These are phyloP conservation scores for Turritopsis dohrnii DNA, from an alignment of 30 jellyfish, hydroid and myxozoan genomes.

Conservation along the genomic window DNA sequence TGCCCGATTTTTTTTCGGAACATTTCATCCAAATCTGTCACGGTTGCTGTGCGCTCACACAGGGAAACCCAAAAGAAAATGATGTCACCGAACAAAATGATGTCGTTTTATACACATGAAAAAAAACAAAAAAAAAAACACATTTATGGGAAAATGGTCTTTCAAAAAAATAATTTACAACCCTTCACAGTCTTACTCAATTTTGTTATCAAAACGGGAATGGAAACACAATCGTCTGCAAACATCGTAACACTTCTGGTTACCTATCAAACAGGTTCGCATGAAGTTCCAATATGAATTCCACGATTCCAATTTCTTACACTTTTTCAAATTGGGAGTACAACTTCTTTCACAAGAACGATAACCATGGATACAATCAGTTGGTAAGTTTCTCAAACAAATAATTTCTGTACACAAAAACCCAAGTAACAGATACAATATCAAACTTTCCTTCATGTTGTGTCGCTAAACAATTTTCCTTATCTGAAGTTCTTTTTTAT, in stretches of 20 bases:
- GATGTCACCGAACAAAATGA: too few relatives aligned
- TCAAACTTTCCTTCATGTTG: neutral
- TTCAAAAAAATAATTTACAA: neutral
- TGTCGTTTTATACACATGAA: too few relatives aligned
- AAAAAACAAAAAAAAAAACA: too few relatives aligned
- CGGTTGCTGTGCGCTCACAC: too few relatives aligned
- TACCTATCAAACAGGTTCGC: neutral
- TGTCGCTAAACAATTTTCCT: neutral
- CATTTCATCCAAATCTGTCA: too few relatives aligned
- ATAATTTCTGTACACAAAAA: neutral
- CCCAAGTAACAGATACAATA: neutral
- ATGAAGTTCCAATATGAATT: neutral
- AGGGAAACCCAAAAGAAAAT: too few relatives aligned
- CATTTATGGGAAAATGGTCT: too few relatives aligned
- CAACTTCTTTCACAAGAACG: neutral
- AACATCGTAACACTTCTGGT: neutral
- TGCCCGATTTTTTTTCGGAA: too few relatives aligned
- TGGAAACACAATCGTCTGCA: neutral
- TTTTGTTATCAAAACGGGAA: neutral
- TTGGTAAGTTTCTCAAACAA: neutral
- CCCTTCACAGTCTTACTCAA: neutral
- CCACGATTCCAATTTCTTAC: neutral
- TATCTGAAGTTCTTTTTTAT: neutral
- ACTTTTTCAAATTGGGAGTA: neutral
- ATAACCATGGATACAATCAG: neutral